phyloP scores from a whole-genome alignment of 2,113 vertebrate species.

The Gulo gulo region DNA sequence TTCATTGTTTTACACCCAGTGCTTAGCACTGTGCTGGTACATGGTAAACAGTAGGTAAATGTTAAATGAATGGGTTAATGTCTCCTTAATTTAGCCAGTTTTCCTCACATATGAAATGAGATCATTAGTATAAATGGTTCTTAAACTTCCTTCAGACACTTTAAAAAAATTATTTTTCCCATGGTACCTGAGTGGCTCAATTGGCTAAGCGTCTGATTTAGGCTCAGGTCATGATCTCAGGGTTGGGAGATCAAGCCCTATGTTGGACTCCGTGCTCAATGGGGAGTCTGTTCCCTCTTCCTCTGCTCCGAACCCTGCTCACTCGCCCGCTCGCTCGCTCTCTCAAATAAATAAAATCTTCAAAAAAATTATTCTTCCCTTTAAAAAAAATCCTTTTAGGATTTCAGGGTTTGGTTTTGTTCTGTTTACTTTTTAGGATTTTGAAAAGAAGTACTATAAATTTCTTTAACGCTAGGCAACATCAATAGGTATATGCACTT shows the following conservation, averaged over 20 bases:
- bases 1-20: not conserved
- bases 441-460: not conserved
- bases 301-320: not conserved
- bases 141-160: constrained; percentile 21
- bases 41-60: not conserved
- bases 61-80: constrained; percentile 27
- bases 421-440: not conserved
- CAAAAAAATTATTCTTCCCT: not conserved
- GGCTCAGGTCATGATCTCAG: no score
- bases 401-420: not conserved
- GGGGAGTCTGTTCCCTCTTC: not conserved
- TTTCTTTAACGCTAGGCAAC: not conserved
- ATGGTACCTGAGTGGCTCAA: no score
- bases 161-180: not conserved
- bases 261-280: not conserved
- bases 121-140: not conserved
- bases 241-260: not conserved
- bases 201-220: no score
- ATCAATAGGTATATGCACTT: not conserved
- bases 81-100: not conserved
- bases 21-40: not conserved
- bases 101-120: constrained; percentile 40
- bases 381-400: not conserved
- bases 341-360: not conserved
- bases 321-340: not conserved